Conservation (phyloP, 2,113 vertebrate species). For the Microtus pennsylvanicus region DNA sequence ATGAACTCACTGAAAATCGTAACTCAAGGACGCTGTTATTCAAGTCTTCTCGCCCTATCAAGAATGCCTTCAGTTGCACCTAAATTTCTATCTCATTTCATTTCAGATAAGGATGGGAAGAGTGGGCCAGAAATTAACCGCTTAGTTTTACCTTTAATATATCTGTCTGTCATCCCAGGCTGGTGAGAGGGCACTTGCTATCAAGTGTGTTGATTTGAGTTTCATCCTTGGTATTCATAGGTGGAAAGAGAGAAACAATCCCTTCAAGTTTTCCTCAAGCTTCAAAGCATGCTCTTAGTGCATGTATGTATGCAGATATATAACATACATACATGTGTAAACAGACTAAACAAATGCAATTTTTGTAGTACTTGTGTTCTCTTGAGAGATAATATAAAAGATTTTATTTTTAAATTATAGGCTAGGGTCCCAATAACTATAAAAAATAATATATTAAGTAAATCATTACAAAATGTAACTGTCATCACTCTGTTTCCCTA, state of each 20-base stretch:
- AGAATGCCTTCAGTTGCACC: not conserved
- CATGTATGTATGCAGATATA: not conserved
- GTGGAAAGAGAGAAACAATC: not conserved
- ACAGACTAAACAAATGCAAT: not conserved
- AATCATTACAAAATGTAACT: not conserved
- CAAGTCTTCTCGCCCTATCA: not conserved
- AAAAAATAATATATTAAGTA: not conserved
- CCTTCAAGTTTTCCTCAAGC: not conserved
- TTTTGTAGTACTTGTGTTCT: not conserved
- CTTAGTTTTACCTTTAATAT: not conserved
- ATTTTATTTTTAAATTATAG: not conserved
- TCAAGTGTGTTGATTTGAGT: not conserved
- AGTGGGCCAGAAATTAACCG: not conserved
- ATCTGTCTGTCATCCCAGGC: not conserved
- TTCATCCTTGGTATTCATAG: not conserved
- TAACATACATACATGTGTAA: not conserved
- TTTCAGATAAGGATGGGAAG: not conserved
- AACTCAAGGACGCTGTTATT: slow-evolving; percentile 33
- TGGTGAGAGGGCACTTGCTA: not conserved
- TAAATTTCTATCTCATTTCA: slow-evolving; percentile 32
- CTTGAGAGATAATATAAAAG: not conserved
- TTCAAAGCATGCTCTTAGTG: not conserved
- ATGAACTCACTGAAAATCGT: slow-evolving; percentile 14
- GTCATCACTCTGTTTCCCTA: not conserved
- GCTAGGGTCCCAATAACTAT: not conserved